Percentiles rank a stretch among this genome's conserved stretches.
These are phyloP conservation scores for Syndactyla subalaris DNA, from an alignment of 2,797 vertebrate species.

Conservation along the genomic window DNA sequence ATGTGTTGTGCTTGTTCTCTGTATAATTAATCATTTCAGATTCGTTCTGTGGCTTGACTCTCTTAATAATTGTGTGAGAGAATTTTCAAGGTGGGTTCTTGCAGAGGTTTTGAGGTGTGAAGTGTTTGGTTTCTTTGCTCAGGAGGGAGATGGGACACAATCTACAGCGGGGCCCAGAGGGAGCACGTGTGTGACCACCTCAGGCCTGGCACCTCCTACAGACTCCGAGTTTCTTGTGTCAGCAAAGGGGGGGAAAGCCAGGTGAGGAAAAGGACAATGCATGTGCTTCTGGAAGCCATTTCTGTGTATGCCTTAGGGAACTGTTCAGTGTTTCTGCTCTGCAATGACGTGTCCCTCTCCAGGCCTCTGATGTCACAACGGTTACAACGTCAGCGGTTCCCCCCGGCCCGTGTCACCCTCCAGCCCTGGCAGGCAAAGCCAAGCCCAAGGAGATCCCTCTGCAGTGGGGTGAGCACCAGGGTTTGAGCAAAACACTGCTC, in stretches of 20 bases:
- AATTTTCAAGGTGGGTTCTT: not conserved
- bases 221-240: constrained; percentile 76
- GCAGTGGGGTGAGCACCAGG: constrained; percentile 76
- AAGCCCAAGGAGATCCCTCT: constrained; percentile 75
- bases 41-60: not conserved
- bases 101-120: not conserved
- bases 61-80: not conserved
- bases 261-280: constrained; percentile 47
- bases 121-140: not conserved
- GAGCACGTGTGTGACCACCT: constrained; percentile 80
- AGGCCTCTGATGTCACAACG: constrained; percentile 78
- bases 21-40: not conserved
- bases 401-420: constrained; percentile 68
- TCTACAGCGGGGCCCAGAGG: constrained; percentile 73
- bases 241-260: constrained; percentile 78
- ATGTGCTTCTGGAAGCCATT: not conserved
- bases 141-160: constrained; percentile 76
- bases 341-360: not conserved
- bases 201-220: constrained; percentile 77
- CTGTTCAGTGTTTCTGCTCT: not conserved
- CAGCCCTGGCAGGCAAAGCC: constrained; percentile 64
- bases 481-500: not conserved
- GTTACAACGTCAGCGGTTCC: constrained; percentile 76
- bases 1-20: rapidly evolving
- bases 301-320: rapidly evolving